phyloP scores from a whole-genome alignment of 2,888 invertebrate species.

The Endomychus coccineus region DNA sequence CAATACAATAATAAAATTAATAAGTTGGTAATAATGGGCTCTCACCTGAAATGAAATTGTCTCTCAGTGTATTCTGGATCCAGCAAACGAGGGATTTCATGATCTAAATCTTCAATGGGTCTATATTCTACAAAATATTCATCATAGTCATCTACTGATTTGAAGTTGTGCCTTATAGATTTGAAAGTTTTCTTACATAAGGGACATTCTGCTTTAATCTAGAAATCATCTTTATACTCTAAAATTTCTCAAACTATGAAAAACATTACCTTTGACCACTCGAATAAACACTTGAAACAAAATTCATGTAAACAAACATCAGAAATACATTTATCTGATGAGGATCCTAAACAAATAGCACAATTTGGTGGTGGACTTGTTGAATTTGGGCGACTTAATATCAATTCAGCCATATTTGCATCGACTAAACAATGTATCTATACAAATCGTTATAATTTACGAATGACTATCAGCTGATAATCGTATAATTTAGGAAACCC shows the following conservation, averaged over 20 bases:
- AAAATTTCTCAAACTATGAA: background rate
- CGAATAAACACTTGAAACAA: slow-evolving; percentile 83
- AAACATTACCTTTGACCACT: slow-evolving; percentile 76
- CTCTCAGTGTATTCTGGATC: slow-evolving; percentile 31
- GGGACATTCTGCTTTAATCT: slow-evolving; percentile 92
- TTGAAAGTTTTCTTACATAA: slow-evolving; percentile 87
- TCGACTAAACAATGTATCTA: no score
- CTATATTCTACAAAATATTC: slow-evolving; percentile 55
- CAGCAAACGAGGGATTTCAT: slow-evolving; percentile 28
- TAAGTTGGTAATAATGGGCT: no score
- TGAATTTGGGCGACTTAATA: no score
- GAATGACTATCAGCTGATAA: no score
- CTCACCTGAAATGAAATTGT: slow-evolving; percentile 41
- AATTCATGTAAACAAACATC: slow-evolving; percentile 90
- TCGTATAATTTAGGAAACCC: no score
- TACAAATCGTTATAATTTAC: no score
- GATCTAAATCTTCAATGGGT: slow-evolving; percentile 18
- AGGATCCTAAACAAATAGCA: slow-evolving; percentile 83
- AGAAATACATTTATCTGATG: slow-evolving; percentile 83
- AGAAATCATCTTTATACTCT: slow-evolving; percentile 28
- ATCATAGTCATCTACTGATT: slow-evolving; percentile 80
- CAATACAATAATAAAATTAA: no score
- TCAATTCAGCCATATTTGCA: no score
- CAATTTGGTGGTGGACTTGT: slow-evolving; percentile 83
- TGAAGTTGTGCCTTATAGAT: slow-evolving; percentile 87